Percentiles rank a stretch among this genome's conserved stretches.
Evolutionary conservation across 2,797 vertebrate genomes (phyloP).

Genomic region (Silurus lanzhouensis): DNA sequence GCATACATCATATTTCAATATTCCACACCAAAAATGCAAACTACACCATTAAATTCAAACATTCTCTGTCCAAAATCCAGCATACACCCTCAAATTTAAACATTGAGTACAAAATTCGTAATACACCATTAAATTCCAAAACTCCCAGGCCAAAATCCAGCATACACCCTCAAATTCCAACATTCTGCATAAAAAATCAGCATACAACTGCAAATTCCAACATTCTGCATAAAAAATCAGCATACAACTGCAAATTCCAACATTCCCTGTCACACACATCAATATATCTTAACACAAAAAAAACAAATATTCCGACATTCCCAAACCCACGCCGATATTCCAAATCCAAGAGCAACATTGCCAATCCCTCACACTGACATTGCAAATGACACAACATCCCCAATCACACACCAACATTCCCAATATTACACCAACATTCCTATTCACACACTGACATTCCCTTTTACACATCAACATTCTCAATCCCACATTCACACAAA

Average conservation of each 20-base stretch:
- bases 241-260: neutral
- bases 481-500: too few species aligned
- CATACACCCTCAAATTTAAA: neutral
- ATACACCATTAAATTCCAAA: neutral
- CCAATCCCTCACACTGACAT: neutral
- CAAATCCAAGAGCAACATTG: too few species aligned
- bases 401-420: too few species aligned
- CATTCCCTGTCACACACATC: neutral
- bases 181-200: neutral
- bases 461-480: too few species aligned
- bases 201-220: neutral
- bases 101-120: too few species aligned
- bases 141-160: neutral
- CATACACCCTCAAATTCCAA: neutral
- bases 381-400: neutral
- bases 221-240: neutral
- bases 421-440: neutral
- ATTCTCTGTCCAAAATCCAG: too few species aligned
- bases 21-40: neutral
- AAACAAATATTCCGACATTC: neutral
- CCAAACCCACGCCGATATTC: neutral
- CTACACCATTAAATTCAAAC: neutral
- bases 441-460: too few species aligned
- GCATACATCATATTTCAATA: neutral
- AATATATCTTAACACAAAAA: neutral